phyloP scores from a whole-genome alignment of 2,113 vertebrate species.

The Actenoides lindsayi region DNA sequence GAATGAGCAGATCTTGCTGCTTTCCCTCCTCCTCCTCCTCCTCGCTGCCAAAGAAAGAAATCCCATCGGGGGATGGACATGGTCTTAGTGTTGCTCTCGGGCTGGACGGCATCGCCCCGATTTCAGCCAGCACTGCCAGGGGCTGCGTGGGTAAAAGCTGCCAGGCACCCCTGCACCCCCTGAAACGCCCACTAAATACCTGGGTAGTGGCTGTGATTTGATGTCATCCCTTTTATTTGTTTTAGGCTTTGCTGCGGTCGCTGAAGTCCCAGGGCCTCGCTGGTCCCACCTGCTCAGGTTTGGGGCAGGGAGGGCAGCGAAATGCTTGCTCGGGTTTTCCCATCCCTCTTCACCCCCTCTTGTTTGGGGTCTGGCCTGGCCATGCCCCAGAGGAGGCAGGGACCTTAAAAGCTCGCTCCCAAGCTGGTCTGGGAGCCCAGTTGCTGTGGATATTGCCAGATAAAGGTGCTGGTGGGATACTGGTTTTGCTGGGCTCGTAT shows the following conservation, averaged over 20 bases:
- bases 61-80: background rate
- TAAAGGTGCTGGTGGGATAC: background rate
- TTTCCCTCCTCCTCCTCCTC: background rate
- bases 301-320: rapidly evolving
- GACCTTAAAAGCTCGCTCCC: background rate
- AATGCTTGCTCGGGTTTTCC: background rate
- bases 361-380: rapidly evolving
- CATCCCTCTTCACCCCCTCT: background rate
- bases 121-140: background rate
- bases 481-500: background rate
- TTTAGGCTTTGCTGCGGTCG: background rate
- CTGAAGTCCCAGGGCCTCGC: background rate
- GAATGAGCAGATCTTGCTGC: slow-evolving; percentile 60
- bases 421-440: background rate
- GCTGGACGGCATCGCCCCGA: background rate
- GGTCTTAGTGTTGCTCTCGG: rapidly evolving
- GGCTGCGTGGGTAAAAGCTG: background rate
- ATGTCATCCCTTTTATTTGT: background rate
- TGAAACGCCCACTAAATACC: background rate
- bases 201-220: rapidly evolving
- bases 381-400: background rate
- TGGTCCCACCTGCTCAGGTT: background rate
- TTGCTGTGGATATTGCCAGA: background rate
- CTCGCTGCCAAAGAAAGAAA: background rate
- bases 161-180: background rate